phyloP scores from a whole-genome alignment of 2,797 vertebrate genomes.

The Xenentodon cancila region DNA sequence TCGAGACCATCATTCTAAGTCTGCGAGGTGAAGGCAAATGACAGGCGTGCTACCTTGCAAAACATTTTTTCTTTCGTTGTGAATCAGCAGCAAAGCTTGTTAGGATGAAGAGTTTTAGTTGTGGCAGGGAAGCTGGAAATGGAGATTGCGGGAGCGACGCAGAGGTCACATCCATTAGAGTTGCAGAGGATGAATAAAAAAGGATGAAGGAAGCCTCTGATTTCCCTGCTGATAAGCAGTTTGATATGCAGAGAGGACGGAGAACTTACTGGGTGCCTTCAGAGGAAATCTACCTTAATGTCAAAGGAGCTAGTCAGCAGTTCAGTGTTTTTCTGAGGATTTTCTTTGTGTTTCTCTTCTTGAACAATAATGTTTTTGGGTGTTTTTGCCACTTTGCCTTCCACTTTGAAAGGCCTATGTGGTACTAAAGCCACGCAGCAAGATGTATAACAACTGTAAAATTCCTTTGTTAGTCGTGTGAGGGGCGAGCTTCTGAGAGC shows the following conservation, averaged over 20 bases:
- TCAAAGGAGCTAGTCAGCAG: slow-evolving; percentile 11
- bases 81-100: slow-evolving; percentile 36
- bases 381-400: too few relatives aligned
- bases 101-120: slow-evolving; percentile 52
- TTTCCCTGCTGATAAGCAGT: slow-evolving; percentile 62
- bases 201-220: slow-evolving; percentile 54
- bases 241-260: slow-evolving; percentile 62
- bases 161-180: slow-evolving; percentile 72
- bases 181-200: slow-evolving; percentile 58
- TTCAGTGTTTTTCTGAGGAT: background rate
- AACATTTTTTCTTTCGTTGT: slow-evolving; percentile 41
- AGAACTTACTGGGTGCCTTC: slow-evolving; percentile 49
- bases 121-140: slow-evolving; percentile 35
- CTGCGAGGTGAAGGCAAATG: slow-evolving; percentile 29
- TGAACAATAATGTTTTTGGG: too few relatives aligned
- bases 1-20: slow-evolving; percentile 2
- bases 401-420: background rate
- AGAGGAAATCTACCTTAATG: slow-evolving; percentile 38
- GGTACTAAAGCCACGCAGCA: slow-evolving; percentile 1
- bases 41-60: slow-evolving; percentile 9
- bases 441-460: background rate
- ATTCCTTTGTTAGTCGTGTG: too few relatives aligned
- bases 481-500: slow-evolving; percentile 36
- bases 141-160: slow-evolving; percentile 32
- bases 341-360: too few relatives aligned